Evolutionary conservation across 2,888 invertebrate genomes (phyloP).

Genomic region (Tiliacea aurago): DNA sequence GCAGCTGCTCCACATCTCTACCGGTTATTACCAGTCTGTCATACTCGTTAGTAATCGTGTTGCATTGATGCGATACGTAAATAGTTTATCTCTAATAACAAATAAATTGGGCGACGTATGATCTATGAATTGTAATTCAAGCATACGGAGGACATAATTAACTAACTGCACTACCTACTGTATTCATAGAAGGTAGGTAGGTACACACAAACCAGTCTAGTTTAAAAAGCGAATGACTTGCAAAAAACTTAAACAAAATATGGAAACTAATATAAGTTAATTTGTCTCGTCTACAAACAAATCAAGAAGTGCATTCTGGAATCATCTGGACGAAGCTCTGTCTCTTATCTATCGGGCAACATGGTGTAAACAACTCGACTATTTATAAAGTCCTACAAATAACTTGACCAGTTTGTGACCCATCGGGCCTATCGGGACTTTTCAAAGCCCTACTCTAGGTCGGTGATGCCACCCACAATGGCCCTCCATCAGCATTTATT

Average conservation of each 20-base stretch:
- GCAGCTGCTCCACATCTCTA: conserved; percentile 83
- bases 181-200: background rate
- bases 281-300: background rate
- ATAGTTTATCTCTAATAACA: conserved; percentile 38
- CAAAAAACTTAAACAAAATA: background rate
- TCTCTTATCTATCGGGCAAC: conserved; percentile 72
- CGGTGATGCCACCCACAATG: conserved; percentile 53
- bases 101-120: conserved; percentile 21
- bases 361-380: conserved; percentile 79
- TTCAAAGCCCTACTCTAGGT: conserved; percentile 67
- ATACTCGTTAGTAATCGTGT: conserved; percentile 72
- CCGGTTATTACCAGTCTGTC: conserved; percentile 80
- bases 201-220: background rate
- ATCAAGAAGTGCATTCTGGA: conserved; percentile 66
- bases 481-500: conserved; percentile 29
- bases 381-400: conserved; percentile 75
- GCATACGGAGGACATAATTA: conserved; percentile 1
- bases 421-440: conserved; percentile 67
- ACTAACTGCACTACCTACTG: background rate
- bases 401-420: conserved; percentile 70
- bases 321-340: conserved; percentile 64
- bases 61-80: conserved; percentile 65
- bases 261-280: background rate
- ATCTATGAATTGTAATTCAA: conserved; percentile 28
- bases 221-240: background rate